Evolutionary conservation across 2,113 vertebrate species (phyloP).

Genomic region (Bagarius yarrelli): DNA sequence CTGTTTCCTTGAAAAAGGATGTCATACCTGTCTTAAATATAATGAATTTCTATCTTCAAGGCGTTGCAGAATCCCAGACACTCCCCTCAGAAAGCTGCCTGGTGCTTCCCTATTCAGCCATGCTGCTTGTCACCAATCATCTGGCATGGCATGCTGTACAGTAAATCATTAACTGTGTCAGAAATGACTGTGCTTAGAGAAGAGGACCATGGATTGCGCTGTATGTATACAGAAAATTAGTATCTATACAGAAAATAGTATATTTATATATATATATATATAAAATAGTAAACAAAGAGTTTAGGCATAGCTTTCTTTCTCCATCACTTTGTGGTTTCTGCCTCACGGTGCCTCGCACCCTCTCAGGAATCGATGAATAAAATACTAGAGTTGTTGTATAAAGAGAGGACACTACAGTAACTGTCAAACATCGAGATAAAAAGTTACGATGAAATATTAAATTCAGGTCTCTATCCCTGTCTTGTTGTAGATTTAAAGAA

Average conservation of each 20-base stretch:
- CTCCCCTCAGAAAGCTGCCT: constrained; percentile 91
- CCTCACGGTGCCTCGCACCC: constrained; percentile 39
- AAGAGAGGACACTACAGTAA: constrained; percentile 66
- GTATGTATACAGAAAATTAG: constrained; percentile 20
- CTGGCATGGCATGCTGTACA: constrained; percentile 84
- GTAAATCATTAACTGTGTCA: constrained; percentile 99
- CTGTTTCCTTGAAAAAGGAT: constrained; percentile 96
- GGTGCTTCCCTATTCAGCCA: constrained; percentile 83
- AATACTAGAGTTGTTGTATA: constrained; percentile 58
- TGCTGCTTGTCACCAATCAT: constrained; percentile 97
- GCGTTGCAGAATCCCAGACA: constrained; percentile 94
- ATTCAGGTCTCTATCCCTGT: constrained; percentile 50
- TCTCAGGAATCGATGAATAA: constrained; percentile 67
- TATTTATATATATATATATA: constrained; percentile 31
- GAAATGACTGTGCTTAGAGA: constrained; percentile 87
- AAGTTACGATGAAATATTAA: constrained; percentile 58
- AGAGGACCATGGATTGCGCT: constrained; percentile 69
- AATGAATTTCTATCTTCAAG: constrained; percentile 99
- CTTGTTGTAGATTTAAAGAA: constrained; percentile 47
- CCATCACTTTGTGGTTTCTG: constrained; percentile 34
- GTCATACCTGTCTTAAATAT: constrained; percentile 99
- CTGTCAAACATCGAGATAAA: constrained; percentile 69
- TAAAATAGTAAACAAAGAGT: constrained; percentile 70
- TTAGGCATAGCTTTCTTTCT: constrained; percentile 49
- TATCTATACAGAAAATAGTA: not conserved